phyloP scores from a whole-genome alignment of 1,140 invertebrate species.

The Odontomachus brunneus region DNA sequence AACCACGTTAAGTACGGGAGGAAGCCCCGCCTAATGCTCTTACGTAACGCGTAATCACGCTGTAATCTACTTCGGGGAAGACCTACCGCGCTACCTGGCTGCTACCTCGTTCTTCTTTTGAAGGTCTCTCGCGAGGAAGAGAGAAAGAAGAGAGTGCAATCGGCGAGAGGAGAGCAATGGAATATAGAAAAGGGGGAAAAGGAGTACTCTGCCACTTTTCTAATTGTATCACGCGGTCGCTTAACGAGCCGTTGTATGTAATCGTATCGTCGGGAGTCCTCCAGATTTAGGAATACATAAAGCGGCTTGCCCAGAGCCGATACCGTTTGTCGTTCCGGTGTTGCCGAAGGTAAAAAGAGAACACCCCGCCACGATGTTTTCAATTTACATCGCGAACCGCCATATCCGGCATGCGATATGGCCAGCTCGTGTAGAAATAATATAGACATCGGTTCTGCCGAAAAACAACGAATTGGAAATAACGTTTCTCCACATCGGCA shows the following conservation, averaged over 20 bases:
- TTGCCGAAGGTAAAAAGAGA: too few relatives aligned
- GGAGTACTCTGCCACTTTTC: background rate
- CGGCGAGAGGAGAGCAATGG: background rate
- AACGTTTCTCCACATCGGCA: background rate
- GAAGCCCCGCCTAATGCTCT: slow-evolving; percentile 79
- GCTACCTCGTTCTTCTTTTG: slow-evolving; percentile 74
- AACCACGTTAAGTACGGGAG: slow-evolving; percentile 24
- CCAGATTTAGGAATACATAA: background rate
- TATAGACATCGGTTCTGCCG: background rate
- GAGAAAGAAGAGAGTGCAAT: background rate
- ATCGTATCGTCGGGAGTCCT: background rate
- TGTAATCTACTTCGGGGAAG: slow-evolving; percentile 80
- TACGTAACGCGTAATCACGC: slow-evolving; percentile 75
- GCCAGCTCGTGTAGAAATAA: background rate
- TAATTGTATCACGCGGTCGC: background rate
- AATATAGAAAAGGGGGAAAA: too few relatives aligned
- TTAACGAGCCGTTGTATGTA: background rate
- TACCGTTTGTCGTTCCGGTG: too few relatives aligned
- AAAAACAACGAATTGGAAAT: slow-evolving; percentile 23
- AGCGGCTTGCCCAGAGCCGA: background rate
- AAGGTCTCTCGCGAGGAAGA: slow-evolving; percentile 40
- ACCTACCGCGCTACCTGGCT: slow-evolving; percentile 74
- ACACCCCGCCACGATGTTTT: background rate
- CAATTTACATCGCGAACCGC: background rate
- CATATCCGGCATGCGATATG: background rate